phyloP scores from a whole-genome alignment of 2,888 invertebrate genomes.

The Diadromus collaris region DNA sequence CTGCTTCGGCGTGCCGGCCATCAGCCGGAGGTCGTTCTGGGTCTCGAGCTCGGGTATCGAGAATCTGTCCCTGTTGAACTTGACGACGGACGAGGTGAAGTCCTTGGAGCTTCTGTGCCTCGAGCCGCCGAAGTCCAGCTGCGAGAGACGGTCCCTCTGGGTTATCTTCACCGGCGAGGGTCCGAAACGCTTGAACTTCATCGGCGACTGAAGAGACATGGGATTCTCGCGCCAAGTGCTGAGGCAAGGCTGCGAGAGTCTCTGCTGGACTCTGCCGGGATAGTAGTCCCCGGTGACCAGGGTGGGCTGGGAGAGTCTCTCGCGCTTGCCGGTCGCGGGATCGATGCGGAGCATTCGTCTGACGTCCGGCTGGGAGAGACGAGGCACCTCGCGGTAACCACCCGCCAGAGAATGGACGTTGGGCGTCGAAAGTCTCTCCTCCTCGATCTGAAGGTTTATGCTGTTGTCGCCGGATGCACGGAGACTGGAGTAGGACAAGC shows the following conservation, averaged over 20 bases:
- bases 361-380: slow-evolving; percentile 71
- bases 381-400: slow-evolving; percentile 54
- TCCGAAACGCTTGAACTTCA: slow-evolving; percentile 73
- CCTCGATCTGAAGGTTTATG: slow-evolving; percentile 69
- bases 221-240: slow-evolving; percentile 64
- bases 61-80: slow-evolving; percentile 76
- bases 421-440: slow-evolving; percentile 71
- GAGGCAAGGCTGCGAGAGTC: slow-evolving; percentile 76
- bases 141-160: slow-evolving; percentile 73
- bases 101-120: slow-evolving; percentile 70
- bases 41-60: slow-evolving; percentile 77
- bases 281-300: slow-evolving; percentile 75
- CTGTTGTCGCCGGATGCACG: slow-evolving; percentile 73
- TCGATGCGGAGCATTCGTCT: slow-evolving; percentile 66
- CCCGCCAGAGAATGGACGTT: slow-evolving; percentile 64
- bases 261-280: slow-evolving; percentile 72
- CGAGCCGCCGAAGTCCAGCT: slow-evolving; percentile 73
- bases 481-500: slow-evolving; percentile 75
- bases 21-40: slow-evolving; percentile 74
- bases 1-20: slow-evolving; percentile 77
- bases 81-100: slow-evolving; percentile 55
- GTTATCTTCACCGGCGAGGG: slow-evolving; percentile 66
- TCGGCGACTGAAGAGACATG: slow-evolving; percentile 65
- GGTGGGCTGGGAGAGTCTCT: slow-evolving; percentile 76
- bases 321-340: slow-evolving; percentile 67